Conservation (phyloP, 2,888 invertebrate genomes). For the Lycocerus yunnanus region DNA sequence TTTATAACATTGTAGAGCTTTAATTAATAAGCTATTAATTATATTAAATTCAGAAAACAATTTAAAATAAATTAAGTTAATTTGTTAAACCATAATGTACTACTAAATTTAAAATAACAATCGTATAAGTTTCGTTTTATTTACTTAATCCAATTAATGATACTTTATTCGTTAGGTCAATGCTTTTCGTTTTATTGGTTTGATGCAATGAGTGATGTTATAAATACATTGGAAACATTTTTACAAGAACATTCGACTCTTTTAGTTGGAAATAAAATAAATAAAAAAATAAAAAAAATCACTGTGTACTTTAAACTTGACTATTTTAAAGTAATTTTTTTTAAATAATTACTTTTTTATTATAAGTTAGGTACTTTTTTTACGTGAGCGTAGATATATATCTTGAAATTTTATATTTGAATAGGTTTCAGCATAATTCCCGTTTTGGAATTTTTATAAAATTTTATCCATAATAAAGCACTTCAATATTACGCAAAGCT, state of each 20-base stretch:
- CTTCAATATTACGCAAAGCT: background rate
- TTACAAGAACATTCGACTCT: background rate
- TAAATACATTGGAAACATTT: background rate
- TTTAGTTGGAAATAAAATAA: background rate
- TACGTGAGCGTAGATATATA: background rate
- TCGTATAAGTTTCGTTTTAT: background rate
- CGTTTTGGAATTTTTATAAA: background rate
- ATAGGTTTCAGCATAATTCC: background rate
- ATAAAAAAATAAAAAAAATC: background rate
- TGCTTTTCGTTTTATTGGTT: background rate
- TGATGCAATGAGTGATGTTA: background rate
- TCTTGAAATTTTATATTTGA: background rate
- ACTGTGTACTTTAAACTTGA: background rate
- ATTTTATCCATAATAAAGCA: background rate
- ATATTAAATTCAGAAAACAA: background rate
- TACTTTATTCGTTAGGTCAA: background rate
- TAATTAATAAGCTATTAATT: too few relatives aligned
- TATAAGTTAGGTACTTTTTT: background rate
- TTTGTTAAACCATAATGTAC: background rate
- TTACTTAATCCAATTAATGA: background rate
- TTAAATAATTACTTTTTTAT: background rate
- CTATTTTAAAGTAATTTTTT: background rate
- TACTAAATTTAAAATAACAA: background rate
- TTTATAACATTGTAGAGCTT: too few relatives aligned
- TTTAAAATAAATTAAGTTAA: background rate